Conservation (phyloP, 2,888 invertebrate genomes). For the Cantharis lateralis region DNA sequence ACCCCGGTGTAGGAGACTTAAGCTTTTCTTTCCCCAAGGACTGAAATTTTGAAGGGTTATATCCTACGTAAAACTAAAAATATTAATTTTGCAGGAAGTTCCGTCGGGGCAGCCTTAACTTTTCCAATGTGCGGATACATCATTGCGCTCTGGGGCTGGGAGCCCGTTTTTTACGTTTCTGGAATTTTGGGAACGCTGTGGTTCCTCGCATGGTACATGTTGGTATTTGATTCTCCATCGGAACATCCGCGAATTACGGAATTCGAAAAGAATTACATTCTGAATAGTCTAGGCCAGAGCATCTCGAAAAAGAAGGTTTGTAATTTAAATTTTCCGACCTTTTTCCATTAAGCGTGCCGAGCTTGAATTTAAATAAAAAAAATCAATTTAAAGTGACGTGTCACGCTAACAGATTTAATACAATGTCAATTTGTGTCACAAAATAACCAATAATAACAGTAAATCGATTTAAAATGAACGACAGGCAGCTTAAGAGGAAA, state of each 20-base stretch:
- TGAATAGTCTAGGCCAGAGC: constrained; percentile 60
- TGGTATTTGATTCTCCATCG: constrained; percentile 68
- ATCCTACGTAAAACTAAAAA: background rate
- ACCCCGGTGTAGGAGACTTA: background rate
- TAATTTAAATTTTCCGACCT: background rate
- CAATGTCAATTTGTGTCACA: constrained; percentile 8
- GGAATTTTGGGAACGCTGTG: constrained; percentile 66
- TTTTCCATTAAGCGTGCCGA: background rate
- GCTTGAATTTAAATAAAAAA: background rate
- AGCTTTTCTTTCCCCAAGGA: background rate
- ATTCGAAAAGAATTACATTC: constrained; percentile 63
- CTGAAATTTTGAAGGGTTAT: background rate
- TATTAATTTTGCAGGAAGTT: constrained; percentile 58
- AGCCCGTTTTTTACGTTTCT: constrained; percentile 70
- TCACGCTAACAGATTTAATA: background rate
- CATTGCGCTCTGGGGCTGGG: constrained; percentile 70
- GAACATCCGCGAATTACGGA: constrained; percentile 68
- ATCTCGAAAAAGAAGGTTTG: constrained; percentile 47
- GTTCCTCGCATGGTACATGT: constrained; percentile 66
- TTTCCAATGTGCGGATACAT: constrained; percentile 73
- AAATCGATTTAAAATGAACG: constrained; percentile 11
- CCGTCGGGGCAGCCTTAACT: constrained; percentile 68
- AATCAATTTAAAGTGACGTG: background rate
- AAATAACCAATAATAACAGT: constrained; percentile 10
- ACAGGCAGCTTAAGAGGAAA: background rate